Evolutionary conservation across 1,140 invertebrate genomes (phyloP).

Genomic region (Camponotus vicinus): DNA sequence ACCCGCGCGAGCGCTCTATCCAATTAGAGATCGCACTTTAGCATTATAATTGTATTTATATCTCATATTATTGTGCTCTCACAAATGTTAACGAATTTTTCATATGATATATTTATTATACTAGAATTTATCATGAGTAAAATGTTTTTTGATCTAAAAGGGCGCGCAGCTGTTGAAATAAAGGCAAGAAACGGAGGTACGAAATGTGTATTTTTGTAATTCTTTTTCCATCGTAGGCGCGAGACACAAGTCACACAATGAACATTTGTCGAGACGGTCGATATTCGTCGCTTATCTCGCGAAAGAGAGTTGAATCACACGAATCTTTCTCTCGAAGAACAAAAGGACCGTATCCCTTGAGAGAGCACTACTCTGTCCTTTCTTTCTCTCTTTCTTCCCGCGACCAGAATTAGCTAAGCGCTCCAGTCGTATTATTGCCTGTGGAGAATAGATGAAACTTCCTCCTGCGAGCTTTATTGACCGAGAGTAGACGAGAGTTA

Average conservation of each 20-base stretch:
- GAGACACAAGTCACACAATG: slow-evolving; percentile 12
- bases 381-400: neutral
- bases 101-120: no score
- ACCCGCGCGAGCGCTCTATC: neutral
- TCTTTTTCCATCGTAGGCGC: neutral
- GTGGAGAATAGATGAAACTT: slow-evolving; percentile 6
- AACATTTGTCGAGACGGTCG: neutral
- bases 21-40: neutral
- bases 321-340: slow-evolving; percentile 24
- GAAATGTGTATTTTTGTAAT: neutral
- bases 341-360: neutral
- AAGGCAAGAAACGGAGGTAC: neutral
- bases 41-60: slow-evolving; percentile 16
- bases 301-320: neutral
- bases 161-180: neutral
- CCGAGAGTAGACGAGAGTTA: slow-evolving; percentile 28
- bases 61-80: neutral
- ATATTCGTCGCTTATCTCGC: slow-evolving; percentile 1
- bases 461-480: slow-evolving; percentile 31
- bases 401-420: slow-evolving; percentile 19
- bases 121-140: neutral
- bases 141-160: neutral
- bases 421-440: neutral
- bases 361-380: neutral
- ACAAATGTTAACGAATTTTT: no score